These are phyloP conservation scores for Parambassis ranga DNA, from an alignment of 2,797 vertebrate genomes.

Conservation along the genomic window DNA sequence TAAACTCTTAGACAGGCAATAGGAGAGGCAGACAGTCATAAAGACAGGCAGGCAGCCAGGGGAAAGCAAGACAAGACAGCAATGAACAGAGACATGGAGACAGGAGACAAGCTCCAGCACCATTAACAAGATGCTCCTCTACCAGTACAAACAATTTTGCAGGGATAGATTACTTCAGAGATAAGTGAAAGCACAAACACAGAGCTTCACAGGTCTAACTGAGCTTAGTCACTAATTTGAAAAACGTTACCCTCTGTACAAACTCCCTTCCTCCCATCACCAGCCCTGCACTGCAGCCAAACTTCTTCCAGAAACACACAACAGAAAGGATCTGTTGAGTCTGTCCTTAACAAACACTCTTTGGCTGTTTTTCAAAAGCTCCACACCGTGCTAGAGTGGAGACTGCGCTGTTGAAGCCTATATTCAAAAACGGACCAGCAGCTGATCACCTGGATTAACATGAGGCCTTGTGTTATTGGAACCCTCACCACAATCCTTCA, in stretches of 20 bases:
- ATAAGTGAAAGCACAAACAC: conserved; percentile 39
- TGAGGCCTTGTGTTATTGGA: conserved; percentile 8
- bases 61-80: neutral
- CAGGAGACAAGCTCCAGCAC: conserved; percentile 39
- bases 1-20: neutral
- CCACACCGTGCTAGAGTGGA: neutral
- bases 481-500: conserved; percentile 61
- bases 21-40: neutral
- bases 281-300: neutral
- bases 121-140: conserved; percentile 48
- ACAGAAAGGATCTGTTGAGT: neutral
- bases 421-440: conserved; percentile 16
- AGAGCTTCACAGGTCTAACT: conserved; percentile 27
- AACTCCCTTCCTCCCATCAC: conserved; percentile 4
- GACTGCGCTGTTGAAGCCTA: too few relatives aligned
- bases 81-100: neutral
- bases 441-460: conserved; percentile 48
- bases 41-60: conserved; percentile 5
- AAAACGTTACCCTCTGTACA: conserved; percentile 10
- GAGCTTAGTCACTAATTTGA: conserved; percentile 17
- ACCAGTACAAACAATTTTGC: conserved; percentile 13
- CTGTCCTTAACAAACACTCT: neutral
- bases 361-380: neutral
- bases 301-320: neutral
- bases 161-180: conserved; percentile 30